Evolutionary conservation across 2,888 invertebrate genomes (phyloP), one percentile per base, ranked within the genome.

Genomic region (Tipula vernalis): DNA sequence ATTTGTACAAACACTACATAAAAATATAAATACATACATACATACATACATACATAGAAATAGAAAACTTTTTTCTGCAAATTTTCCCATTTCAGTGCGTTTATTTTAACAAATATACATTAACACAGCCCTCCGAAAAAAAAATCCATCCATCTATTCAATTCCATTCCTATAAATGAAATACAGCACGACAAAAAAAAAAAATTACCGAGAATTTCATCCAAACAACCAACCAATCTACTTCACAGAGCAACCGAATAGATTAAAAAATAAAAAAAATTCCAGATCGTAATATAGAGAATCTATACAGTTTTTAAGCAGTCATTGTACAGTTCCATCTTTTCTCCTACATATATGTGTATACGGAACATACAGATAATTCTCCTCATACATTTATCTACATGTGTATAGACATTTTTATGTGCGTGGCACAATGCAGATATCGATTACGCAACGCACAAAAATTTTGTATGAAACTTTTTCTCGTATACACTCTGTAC

Each of bases 371-470:
- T 5, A 57, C 71, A 71, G 28, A 71, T 28, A 28, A 2, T 18
- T 57, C 28, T 71, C 10, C 71, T 39, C 3, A 28, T 28, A 28
- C 28, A 71, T 28, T 28, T 28, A 39, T 57, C 6, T 57, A 39
- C 39, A 28, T 71, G 28, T 28, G 28, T 28, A 71, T 71, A 71
- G 28, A 18, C 71, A 71, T 71, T 71, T 71, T 85, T 42, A 42
- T 42, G 85, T 85, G 85, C 85, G 85, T 85, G 85, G 28, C 42
- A 85, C 85, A 85, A 85, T 85, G 85, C 85, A 85, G 85, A 85
- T 85, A 85, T 85, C 85, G 85, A 85, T 85, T 85, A 85, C 85
- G 85, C 85, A 85, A 85, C 85, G 42, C 41, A 85, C 71, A 71
- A 71, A 71, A 28, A 71, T 71, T 71, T 18, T 71, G 71, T 28